Base-by-base conservation (phyloP, 2,797 vertebrate species). In the Pipistrellus pygmaeus region DNA sequence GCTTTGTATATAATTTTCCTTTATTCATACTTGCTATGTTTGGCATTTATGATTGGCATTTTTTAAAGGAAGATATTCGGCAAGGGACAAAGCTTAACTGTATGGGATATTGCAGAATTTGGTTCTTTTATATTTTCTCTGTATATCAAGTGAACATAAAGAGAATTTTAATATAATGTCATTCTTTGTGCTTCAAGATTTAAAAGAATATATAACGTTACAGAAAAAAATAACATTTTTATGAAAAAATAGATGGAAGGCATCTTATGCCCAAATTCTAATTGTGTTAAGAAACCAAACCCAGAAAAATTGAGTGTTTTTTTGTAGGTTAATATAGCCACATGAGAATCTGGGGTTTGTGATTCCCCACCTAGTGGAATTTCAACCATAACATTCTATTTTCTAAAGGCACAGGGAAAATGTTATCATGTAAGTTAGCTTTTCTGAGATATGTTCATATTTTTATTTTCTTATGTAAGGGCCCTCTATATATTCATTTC, bases 31-130 rank as follows among this genome's bases (percentile, higher is more conserved):
- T 89, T 76, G 15, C 69, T 85, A 27, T 20, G 44, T 93, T 90
- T 41, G 55, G 35, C 15, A 41, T 78, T 75, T 32, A 9, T 82
- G 57, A 85, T 35, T 46, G 46, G 12, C 20, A 41, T 81, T 93
- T 95, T 88, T 64, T 80, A n/a, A 86, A 94, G 72, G 66, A 60
- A 90, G 25, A 32, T 84, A n/a, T 88, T 94, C 88, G 41, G 78
- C 86, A 53, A 78, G 51, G 46, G 89, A 77, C 11, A 88, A 23
- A 32, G 32, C 46, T 90, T 60, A 46, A 80, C n/a, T 53, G 35
- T 89, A 76, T 46, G 32, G 3, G 66, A 41, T 60, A 41, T 48
- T 72, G 41, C 27, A 94, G 35, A 44, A 72, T 89, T 53, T 91
- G 15, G n/a, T 68, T 81, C 44, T 30, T 51, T 4, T 57, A 18